A percentile compares a stretch with the other conserved stretches of the same genome.
Evolutionary conservation across 2,888 invertebrate genomes (phyloP).

Genomic region (Athrips mouffetella): DNA sequence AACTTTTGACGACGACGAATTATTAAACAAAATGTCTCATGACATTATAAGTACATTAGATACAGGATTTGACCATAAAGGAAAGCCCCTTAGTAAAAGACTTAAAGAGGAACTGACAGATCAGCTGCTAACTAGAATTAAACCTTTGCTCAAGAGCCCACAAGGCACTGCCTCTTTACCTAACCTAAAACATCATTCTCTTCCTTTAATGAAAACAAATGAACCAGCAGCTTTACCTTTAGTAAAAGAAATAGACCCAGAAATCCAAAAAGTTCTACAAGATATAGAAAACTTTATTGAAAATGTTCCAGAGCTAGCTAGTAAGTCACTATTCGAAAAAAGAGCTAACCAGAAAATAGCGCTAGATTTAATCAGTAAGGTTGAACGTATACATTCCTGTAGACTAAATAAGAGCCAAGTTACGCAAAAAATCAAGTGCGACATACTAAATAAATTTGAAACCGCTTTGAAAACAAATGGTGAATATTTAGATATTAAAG

Average conservation of each 20-base stretch:
- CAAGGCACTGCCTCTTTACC: neutral
- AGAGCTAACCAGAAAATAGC: neutral
- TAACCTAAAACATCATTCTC: too few species aligned
- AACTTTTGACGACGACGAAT: neutral
- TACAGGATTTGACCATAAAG: neutral
- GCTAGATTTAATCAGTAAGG: too few species aligned
- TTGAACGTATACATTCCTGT: too few species aligned
- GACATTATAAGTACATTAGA: neutral
- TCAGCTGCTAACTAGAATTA: conserved; percentile 10
- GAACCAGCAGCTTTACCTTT: too few species aligned
- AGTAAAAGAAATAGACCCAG: too few species aligned
- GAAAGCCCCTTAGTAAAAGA: neutral
- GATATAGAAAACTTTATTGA: too few species aligned
- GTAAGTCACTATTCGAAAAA: neutral
- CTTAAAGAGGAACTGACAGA: conserved; percentile 15
- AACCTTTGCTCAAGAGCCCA: neutral
- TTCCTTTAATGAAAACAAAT: neutral
- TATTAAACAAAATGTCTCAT: neutral
- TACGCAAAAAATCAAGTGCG: too few species aligned
- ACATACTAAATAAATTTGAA: too few species aligned
- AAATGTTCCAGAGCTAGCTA: neutral
- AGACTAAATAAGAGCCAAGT: too few species aligned
- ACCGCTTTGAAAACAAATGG: too few species aligned
- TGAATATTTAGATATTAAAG: too few species aligned
- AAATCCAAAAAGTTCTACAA: too few species aligned